Base-by-base conservation (phyloP, 1,140 invertebrate species). In the Nilaparvata lugens region DNA sequence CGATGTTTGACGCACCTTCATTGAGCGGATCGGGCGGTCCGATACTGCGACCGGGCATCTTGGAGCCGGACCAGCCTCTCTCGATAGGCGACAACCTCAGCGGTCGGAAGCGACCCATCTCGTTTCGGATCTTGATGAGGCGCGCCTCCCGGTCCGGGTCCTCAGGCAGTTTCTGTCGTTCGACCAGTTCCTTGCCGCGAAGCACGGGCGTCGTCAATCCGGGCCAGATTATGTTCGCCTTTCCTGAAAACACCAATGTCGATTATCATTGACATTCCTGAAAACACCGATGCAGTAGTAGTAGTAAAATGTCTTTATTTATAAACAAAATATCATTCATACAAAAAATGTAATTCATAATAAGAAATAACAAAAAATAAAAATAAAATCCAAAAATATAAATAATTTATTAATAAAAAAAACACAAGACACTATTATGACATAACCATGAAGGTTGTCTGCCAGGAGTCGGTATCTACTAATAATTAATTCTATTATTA, bases 191-290 rank as follows among this genome's bases (percentile, higher is more conserved):
- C 68, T 78, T 83, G 1, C 91, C 92, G 68, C 81, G 80, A 7
- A 94, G 74, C 9, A 97, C 78, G 2, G 91, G 88, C 1, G 86
- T 76, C 69, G 89, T 95, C 21, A 99, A 76, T 21, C 96, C 96
- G 24, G 96, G 95, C 88, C 91, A 98, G 56, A 92, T 24, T 67
- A 95, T 89, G 68, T 89, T 90, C 45, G 83, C 77, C 73, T 85
- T 89, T 31, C 83, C 83, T 81, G 62, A 35, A 67, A 62, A 45
- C n/a, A n/a, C n/a, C n/a, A n/a, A n/a, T n/a, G n/a, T n/a, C n/a
- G n/a, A n/a, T n/a, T n/a, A n/a, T n/a, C n/a, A n/a, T n/a, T n/a
- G n/a, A n/a, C n/a, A n/a, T n/a, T n/a, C n/a, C n/a, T n/a, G n/a
- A n/a, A n/a, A n/a, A n/a, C n/a, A n/a, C n/a, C n/a, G n/a, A n/a